Evolutionary conservation across 1,140 invertebrate genomes (phyloP).

Genomic region (Drosophila lacteicornis): DNA sequence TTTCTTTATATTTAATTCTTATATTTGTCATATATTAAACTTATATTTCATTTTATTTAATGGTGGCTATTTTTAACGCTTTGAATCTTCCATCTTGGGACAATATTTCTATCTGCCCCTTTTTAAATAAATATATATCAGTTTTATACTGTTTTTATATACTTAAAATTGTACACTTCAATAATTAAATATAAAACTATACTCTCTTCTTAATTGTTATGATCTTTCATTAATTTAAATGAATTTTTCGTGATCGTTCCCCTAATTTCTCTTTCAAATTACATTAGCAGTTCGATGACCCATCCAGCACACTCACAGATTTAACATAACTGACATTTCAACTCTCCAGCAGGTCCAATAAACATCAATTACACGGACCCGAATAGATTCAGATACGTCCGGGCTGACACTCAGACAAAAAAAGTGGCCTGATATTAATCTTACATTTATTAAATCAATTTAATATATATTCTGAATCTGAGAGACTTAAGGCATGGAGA

Average conservation of each 20-base stretch:
- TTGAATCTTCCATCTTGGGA: not conserved
- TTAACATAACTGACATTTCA: slow-evolving; percentile 4
- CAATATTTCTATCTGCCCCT: not conserved
- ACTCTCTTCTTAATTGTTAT: not conserved
- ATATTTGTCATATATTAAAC: no score
- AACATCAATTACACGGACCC: slow-evolving; percentile 29
- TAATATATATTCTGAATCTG: not conserved
- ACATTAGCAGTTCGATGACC: slow-evolving; percentile 28
- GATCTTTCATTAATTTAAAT: not conserved
- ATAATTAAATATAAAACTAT: not conserved
- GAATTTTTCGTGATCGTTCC: not conserved
- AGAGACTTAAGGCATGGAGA: no score
- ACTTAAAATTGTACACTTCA: not conserved
- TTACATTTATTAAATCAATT: not conserved
- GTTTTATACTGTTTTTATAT: not conserved
- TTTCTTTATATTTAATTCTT: no score
- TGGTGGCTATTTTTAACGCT: no score
- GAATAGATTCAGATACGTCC: slow-evolving; percentile 15
- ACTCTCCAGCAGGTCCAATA: slow-evolving; percentile 13
- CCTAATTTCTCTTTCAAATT: slow-evolving; percentile 14
- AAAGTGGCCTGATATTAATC: not conserved
- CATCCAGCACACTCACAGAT: slow-evolving; percentile 6
- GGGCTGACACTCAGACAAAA: not conserved
- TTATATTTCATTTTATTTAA: not conserved
- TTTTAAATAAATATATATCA: no score